Conservation (phyloP, 1,140 invertebrate species). For the Aphaenogaster floridana region DNA sequence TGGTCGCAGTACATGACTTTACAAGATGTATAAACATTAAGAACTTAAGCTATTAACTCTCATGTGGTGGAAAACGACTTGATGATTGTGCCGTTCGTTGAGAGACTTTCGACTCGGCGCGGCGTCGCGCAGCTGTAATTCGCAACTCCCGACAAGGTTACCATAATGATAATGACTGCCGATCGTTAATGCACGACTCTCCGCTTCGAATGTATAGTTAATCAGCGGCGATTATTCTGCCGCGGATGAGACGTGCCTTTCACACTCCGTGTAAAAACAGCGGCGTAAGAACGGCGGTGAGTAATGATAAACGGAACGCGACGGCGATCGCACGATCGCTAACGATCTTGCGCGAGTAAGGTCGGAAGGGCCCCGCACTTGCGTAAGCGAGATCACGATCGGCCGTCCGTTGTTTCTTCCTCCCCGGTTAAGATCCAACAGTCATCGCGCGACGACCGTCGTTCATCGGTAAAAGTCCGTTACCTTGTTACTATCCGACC, state of each 20-base stretch:
- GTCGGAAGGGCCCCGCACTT: slow-evolving; percentile 29
- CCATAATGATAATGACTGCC: slow-evolving; percentile 30
- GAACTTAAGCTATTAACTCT: slow-evolving; percentile 17
- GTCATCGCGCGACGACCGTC: not conserved
- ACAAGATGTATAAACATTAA: not conserved
- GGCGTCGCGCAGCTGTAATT: slow-evolving; percentile 6
- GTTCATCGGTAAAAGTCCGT: not conserved
- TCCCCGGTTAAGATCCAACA: not conserved
- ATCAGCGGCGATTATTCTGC: slow-evolving; percentile 48
- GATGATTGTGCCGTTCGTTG: not conserved
- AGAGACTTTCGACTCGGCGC: slow-evolving; percentile 11
- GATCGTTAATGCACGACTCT: slow-evolving; percentile 15
- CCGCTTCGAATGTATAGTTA: slow-evolving; percentile 39
- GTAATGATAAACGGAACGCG: slow-evolving; percentile 32
- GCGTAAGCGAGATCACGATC: slow-evolving; percentile 43
- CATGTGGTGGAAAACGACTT: not conserved
- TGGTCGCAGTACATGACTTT: not conserved
- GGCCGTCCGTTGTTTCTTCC: not conserved
- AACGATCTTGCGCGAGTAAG: slow-evolving; percentile 41
- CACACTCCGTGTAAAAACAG: slow-evolving; percentile 36
- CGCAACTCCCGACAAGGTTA: slow-evolving; percentile 18
- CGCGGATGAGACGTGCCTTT: slow-evolving; percentile 25
- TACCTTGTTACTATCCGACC: not conserved
- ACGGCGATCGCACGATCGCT: slow-evolving; percentile 43
- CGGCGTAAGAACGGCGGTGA: not conserved